A percentile compares a stretch with the other conserved stretches of the same genome.
These are phyloP conservation scores for Plebejus argus DNA, from an alignment of 2,888 invertebrate genomes.

Conservation along the genomic window DNA sequence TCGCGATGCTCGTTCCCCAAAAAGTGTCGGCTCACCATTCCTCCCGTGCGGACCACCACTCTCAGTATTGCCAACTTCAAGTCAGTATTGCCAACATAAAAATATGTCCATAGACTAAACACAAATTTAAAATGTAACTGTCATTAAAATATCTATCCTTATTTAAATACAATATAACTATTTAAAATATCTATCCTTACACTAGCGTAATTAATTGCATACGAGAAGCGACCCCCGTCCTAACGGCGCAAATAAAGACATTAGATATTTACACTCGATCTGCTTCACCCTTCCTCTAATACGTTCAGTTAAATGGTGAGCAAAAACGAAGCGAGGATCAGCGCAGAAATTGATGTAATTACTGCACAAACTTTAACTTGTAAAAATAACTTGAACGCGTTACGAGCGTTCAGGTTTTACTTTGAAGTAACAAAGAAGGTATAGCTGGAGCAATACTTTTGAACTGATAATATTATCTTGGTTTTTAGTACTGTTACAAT, in stretches of 20 bases:
- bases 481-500: neutral
- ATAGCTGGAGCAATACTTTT: neutral
- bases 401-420: neutral
- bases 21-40: too few species aligned
- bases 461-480: neutral
- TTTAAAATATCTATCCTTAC: too few species aligned
- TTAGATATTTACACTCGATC: constrained; percentile 74
- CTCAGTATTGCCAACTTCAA: too few species aligned
- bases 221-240: constrained; percentile 40
- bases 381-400: constrained; percentile 26
- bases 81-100: too few species aligned
- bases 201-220: constrained; percentile 44
- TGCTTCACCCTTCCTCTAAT: constrained; percentile 67
- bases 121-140: too few species aligned
- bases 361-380: constrained; percentile 31
- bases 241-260: constrained; percentile 68
- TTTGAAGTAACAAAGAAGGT: constrained; percentile 6
- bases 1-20: too few species aligned
- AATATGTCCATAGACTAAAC: too few species aligned
- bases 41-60: too few species aligned
- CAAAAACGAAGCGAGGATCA: constrained; percentile 54
- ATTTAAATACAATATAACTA: too few species aligned
- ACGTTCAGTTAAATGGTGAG: constrained; percentile 73
- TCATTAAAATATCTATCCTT: too few species aligned
- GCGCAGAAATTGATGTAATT: constrained; percentile 49